Percentiles rank a stretch among this genome's conserved stretches.
These are phyloP conservation scores for Glaucopsyche alexis DNA, from an alignment of 2,888 invertebrate species.

Conservation along the genomic window DNA sequence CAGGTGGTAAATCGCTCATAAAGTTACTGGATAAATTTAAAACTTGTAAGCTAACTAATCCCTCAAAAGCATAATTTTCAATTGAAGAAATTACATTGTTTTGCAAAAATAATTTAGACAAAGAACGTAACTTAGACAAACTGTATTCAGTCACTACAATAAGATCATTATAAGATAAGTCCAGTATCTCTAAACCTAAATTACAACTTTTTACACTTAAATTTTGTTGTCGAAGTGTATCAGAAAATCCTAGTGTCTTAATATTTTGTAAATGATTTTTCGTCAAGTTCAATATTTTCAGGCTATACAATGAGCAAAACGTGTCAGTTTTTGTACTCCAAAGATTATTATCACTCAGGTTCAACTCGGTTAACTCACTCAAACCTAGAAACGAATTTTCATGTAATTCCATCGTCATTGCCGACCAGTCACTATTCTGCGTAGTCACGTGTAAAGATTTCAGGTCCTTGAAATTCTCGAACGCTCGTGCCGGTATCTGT, in stretches of 20 bases:
- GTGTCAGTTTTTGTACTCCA: conserved; percentile 86
- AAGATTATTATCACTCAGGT: conserved; percentile 87
- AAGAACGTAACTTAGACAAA: conserved; percentile 83
- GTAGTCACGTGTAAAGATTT: conserved; percentile 85
- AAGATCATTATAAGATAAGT: conserved; percentile 87
- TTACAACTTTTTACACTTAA: conserved; percentile 84
- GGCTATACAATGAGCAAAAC: conserved; percentile 85
- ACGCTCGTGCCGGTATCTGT: conserved; percentile 84
- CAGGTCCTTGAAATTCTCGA: conserved; percentile 84
- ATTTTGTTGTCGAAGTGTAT: conserved; percentile 80
- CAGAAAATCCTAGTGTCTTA: conserved; percentile 86
- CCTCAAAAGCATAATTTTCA: conserved; percentile 86
- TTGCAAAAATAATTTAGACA: conserved; percentile 85
- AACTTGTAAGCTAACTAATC: conserved; percentile 83
- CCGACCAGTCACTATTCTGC: conserved; percentile 89
- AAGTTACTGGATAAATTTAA: conserved; percentile 90
- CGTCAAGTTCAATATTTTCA: conserved; percentile 85
- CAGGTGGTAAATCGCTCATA: conserved; percentile 86
- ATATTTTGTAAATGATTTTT: conserved; percentile 89
- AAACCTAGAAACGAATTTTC: conserved; percentile 85
- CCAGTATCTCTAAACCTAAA: conserved; percentile 83
- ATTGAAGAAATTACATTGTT: conserved; percentile 87
- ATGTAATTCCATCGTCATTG: conserved; percentile 86
- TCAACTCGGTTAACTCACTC: conserved; percentile 83
- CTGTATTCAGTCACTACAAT: conserved; percentile 84